A percentile compares a stretch with the other conserved stretches of the same genome.
Conservation (phyloP, 2,888 invertebrate species). For the Nesidiocoris tenuis region DNA sequence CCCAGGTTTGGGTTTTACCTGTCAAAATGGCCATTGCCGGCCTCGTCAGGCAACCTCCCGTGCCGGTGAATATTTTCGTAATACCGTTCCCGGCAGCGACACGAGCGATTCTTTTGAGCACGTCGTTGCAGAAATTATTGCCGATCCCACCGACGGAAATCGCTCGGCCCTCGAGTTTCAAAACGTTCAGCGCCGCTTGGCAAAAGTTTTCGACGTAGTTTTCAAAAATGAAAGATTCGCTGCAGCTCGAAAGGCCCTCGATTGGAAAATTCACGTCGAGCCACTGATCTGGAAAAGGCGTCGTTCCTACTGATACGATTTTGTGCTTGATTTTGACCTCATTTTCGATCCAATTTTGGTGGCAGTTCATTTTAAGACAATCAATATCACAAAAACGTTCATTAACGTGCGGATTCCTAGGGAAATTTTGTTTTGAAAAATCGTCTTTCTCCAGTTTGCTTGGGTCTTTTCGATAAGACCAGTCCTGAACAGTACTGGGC, state of each 20-base stretch:
- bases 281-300: background rate
- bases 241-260: constrained; percentile 1
- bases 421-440: too few species aligned
- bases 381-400: too few species aligned
- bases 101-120: background rate
- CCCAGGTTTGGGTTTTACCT: constrained; percentile 1
- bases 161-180: background rate
- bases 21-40: constrained; percentile 15
- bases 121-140: constrained; percentile 17
- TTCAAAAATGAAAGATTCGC: background rate
- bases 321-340: background rate
- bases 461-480: too few species aligned
- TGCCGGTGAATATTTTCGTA: background rate
- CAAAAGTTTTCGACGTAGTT: constrained; percentile 20
- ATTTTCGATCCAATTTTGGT: constrained; percentile 5
- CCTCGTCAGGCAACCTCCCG: background rate
- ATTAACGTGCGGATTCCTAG: too few species aligned
- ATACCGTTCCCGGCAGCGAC: constrained; percentile 24
- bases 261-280: background rate
- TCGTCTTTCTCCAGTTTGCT: too few species aligned
- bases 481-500: too few species aligned
- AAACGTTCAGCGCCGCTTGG: constrained; percentile 3
- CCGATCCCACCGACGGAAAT: constrained; percentile 26
- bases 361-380: constrained; percentile 1
- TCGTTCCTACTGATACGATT: background rate